These are phyloP conservation scores for Mormyrus iriodes DNA, from an alignment of 2,113 vertebrate genomes.

Conservation along the genomic window DNA sequence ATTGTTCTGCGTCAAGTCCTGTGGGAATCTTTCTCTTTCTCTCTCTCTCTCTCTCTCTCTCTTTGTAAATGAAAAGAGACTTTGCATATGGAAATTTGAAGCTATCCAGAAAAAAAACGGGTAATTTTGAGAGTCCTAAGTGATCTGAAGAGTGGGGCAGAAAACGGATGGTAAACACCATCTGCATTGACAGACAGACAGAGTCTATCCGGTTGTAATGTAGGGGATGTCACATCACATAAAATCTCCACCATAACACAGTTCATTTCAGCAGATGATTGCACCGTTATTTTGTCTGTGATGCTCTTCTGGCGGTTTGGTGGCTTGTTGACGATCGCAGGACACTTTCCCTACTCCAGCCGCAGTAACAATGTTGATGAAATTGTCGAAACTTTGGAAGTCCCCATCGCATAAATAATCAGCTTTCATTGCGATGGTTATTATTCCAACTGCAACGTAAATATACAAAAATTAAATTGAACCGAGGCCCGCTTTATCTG, in stretches of 20 bases:
- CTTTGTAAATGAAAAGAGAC: not conserved
- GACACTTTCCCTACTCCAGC: not conserved
- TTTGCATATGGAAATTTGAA: conserved; percentile 7
- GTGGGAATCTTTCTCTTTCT: not conserved
- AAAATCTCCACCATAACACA: conserved; percentile 4
- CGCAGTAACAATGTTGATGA: not conserved
- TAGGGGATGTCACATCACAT: not conserved
- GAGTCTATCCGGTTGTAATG: not conserved
- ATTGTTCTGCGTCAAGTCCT: conserved; percentile 15
- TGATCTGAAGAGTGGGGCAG: conserved; percentile 4
- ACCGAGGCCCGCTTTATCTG: not conserved
- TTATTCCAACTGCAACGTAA: not conserved
- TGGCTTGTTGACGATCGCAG: not conserved
- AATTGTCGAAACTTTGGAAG: not conserved
- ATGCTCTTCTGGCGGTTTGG: not conserved
- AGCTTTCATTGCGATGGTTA: not conserved
- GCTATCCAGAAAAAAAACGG: conserved; percentile 8
- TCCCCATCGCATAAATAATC: not conserved
- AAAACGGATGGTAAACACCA: conserved; percentile 5
- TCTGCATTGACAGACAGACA: conserved; percentile 17
- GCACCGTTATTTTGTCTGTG: not conserved
- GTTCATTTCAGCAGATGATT: conserved; percentile 14
- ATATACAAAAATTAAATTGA: conserved; percentile 1
- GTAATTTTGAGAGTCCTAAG: conserved; percentile 18
- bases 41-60: not conserved